A percentile compares a stretch with the other conserved stretches of the same genome.
phyloP scores from a whole-genome alignment of 2,888 invertebrate genomes.

The Drosophila longiperda region DNA sequence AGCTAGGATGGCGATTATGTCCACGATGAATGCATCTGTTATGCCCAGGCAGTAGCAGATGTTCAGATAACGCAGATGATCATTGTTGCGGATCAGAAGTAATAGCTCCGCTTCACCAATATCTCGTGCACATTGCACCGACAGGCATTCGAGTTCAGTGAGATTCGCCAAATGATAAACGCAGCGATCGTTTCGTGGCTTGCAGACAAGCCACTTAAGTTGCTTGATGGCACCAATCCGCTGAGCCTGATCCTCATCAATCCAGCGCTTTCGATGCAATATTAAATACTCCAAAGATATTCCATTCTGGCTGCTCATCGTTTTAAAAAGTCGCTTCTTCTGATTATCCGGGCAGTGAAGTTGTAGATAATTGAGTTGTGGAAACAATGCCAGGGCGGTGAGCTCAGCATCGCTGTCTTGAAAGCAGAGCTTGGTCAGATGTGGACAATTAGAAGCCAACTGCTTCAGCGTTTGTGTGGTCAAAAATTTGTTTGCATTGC shows the following conservation, averaged over 20 bases:
- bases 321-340: constrained; percentile 58
- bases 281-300: constrained; percentile 55
- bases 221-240: constrained; percentile 49
- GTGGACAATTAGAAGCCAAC: constrained; percentile 47
- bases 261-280: constrained; percentile 68
- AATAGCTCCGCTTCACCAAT: constrained; percentile 59
- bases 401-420: constrained; percentile 67
- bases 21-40: constrained; percentile 62
- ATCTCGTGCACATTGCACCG: constrained; percentile 62
- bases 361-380: constrained; percentile 58
- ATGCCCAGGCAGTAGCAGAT: constrained; percentile 66
- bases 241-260: constrained; percentile 63
- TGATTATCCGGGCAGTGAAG: constrained; percentile 60
- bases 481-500: constrained; percentile 62
- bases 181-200: constrained; percentile 62
- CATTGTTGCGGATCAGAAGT: constrained; percentile 53
- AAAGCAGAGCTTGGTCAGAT: constrained; percentile 61
- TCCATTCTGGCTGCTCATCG: constrained; percentile 36
- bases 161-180: constrained; percentile 48
- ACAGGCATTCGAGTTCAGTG: constrained; percentile 58
- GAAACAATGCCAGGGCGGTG: constrained; percentile 46
- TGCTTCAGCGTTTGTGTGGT: constrained; percentile 55
- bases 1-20: constrained; percentile 40
- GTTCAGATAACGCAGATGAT: constrained; percentile 59
- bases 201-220: constrained; percentile 63